Percentiles rank a stretch among this genome's conserved stretches.
phyloP scores from a whole-genome alignment of 2,113 vertebrate species.

The Sceloporus tristichus region DNA sequence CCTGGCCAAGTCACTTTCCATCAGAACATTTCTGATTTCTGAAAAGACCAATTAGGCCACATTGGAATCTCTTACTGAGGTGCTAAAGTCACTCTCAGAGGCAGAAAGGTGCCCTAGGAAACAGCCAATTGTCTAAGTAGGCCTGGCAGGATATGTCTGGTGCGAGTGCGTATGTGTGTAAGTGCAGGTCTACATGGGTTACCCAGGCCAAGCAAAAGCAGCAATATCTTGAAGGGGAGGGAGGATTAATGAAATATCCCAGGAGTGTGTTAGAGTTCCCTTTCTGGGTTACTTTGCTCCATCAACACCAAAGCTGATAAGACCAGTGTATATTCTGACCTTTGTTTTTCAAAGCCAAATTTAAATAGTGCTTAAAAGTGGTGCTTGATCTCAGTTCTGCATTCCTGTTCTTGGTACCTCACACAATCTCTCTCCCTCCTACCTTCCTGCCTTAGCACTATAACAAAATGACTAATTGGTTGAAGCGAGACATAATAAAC shows the following conservation, averaged over 20 bases:
- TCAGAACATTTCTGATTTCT: neutral
- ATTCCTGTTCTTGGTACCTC: neutral
- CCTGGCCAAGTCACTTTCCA: neutral
- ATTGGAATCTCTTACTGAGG: neutral
- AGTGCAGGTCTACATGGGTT: neutral
- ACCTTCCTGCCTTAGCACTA: neutral
- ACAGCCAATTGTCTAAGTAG: neutral
- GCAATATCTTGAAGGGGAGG: neutral
- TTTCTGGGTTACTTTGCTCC: neutral
- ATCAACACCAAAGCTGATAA: neutral
- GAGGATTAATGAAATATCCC: neutral
- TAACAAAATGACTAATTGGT: slow-evolving; percentile 1
- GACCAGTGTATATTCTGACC: neutral
- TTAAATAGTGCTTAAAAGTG: neutral
- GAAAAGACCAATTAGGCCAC: neutral
- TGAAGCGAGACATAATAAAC: neutral
- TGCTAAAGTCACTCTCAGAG: too few species aligned
- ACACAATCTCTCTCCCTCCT: neutral
- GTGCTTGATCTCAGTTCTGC: neutral
- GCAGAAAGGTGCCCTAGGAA: neutral
- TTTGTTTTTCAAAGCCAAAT: neutral
- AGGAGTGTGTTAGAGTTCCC: neutral
- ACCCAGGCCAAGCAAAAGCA: neutral
- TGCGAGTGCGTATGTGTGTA: too few species aligned
- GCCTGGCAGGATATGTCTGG: neutral